phyloP scores from a whole-genome alignment of 2,797 vertebrate species.

The Lates japonicus region DNA sequence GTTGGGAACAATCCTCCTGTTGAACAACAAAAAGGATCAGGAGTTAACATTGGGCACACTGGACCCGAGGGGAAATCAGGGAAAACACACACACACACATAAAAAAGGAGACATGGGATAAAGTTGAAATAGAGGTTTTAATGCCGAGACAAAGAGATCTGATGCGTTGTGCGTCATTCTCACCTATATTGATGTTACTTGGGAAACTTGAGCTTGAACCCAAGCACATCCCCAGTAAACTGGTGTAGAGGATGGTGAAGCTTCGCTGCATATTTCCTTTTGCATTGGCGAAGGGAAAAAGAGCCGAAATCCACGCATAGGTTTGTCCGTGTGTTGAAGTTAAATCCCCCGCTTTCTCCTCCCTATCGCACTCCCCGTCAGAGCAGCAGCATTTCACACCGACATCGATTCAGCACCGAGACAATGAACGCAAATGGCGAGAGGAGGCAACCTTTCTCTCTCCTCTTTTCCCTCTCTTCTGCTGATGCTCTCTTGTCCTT shows the following conservation, averaged over 20 bases:
- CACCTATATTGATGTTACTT: slow-evolving; percentile 99
- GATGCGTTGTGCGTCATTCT: slow-evolving; percentile 78
- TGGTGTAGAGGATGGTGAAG: slow-evolving; percentile 98
- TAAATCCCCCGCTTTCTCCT: slow-evolving; percentile 72
- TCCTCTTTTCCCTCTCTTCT: slow-evolving; percentile 58
- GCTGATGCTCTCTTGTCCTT: slow-evolving; percentile 76
- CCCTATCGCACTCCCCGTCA: slow-evolving; percentile 84
- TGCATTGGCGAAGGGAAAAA: slow-evolving; percentile 96
- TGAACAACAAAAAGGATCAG: slow-evolving; percentile 72
- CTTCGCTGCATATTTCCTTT: slow-evolving; percentile 99
- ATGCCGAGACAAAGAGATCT: slow-evolving; percentile 4
- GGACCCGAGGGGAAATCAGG: not conserved
- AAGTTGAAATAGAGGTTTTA: slow-evolving; percentile 33
- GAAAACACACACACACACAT: not conserved
- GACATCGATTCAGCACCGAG: slow-evolving; percentile 66
- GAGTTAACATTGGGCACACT: slow-evolving; percentile 48
- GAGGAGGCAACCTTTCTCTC: slow-evolving; percentile 83
- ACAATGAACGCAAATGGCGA: slow-evolving; percentile 74
- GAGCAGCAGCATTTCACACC: slow-evolving; percentile 81
- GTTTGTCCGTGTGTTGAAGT: slow-evolving; percentile 82
- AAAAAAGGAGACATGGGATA: not conserved
- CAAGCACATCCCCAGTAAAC: slow-evolving; percentile 98
- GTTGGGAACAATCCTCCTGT: slow-evolving; percentile 98
- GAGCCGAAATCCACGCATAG: slow-evolving; percentile 94
- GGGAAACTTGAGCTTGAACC: slow-evolving; percentile 98